These are phyloP conservation scores for Epizoanthus fatuus DNA, from an alignment of 92 coral and sea anemone species.

Conservation along the genomic window DNA sequence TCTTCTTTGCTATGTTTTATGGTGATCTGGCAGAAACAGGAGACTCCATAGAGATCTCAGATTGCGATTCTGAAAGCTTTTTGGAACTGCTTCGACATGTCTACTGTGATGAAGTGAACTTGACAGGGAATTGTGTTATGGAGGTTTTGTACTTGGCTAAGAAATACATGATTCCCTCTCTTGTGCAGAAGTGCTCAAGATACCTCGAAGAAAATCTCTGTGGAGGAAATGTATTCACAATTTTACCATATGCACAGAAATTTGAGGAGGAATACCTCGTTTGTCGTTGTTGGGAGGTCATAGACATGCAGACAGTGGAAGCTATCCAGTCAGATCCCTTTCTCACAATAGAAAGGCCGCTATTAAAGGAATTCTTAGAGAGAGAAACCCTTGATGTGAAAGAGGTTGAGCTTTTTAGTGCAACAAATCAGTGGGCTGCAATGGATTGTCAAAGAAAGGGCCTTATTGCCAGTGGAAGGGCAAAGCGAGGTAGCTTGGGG, in stretches of 20 bases:
- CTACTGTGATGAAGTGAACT: slow-evolving; percentile 61
- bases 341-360: slow-evolving; percentile 30
- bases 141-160: slow-evolving; percentile 71
- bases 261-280: slow-evolving; percentile 59
- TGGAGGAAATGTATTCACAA: slow-evolving; percentile 62
- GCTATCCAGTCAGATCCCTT: slow-evolving; percentile 59
- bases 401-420: slow-evolving; percentile 67
- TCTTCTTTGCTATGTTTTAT: slow-evolving; percentile 77
- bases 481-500: slow-evolving; percentile 46
- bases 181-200: slow-evolving; percentile 58
- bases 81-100: slow-evolving; percentile 75
- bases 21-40: slow-evolving; percentile 73
- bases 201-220: slow-evolving; percentile 60
- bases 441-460: slow-evolving; percentile 35
- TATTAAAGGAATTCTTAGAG: slow-evolving; percentile 50
- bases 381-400: slow-evolving; percentile 58
- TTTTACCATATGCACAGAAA: slow-evolving; percentile 54
- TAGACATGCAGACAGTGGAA: slow-evolving; percentile 58
- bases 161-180: slow-evolving; percentile 71
- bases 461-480: slow-evolving; percentile 16
- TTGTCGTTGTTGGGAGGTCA: slow-evolving; percentile 65
- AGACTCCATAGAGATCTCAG: slow-evolving; percentile 67
- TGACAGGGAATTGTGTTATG: slow-evolving; percentile 59
- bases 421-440: slow-evolving; percentile 66
- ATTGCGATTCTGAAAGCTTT: slow-evolving; percentile 71